phyloP scores from a whole-genome alignment of 1,140 invertebrate species.

The Grapholita molesta region DNA sequence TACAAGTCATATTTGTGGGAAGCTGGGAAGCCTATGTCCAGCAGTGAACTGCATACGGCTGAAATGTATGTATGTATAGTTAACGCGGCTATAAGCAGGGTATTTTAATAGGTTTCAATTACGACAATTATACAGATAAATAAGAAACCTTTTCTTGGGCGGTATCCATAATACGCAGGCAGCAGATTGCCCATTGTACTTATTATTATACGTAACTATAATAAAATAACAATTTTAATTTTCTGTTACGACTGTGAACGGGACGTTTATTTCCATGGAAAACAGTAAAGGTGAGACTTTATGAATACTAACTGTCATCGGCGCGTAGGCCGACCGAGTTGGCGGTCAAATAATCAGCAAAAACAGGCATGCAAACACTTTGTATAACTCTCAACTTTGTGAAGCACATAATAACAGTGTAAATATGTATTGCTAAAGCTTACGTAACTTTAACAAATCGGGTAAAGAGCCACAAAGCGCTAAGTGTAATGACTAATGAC shows the following conservation, averaged over 20 bases:
- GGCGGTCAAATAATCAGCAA: background rate
- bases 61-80: too few relatives aligned
- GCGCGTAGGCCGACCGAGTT: constrained; percentile 20
- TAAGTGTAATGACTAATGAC: background rate
- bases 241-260: background rate
- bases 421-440: background rate
- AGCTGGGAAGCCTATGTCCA: too few relatives aligned
- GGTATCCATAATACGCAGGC: background rate
- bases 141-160: background rate
- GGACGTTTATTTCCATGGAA: background rate
- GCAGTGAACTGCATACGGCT: too few relatives aligned
- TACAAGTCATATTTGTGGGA: too few relatives aligned
- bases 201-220: background rate
- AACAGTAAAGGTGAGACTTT: constrained; percentile 19
- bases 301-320: constrained; percentile 23
- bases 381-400: background rate
- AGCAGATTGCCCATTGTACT: background rate
- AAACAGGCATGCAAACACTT: background rate
- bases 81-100: too few relatives aligned
- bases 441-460: background rate
- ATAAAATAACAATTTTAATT: constrained; percentile 4
- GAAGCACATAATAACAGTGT: background rate
- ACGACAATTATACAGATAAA: background rate
- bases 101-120: too few relatives aligned
- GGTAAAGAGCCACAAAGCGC: background rate